A percentile compares a stretch with the other conserved stretches of the same genome.
These are phyloP conservation scores for Notothenia coriiceps DNA, from an alignment of 2,113 vertebrate genomes.

Conservation along the genomic window DNA sequence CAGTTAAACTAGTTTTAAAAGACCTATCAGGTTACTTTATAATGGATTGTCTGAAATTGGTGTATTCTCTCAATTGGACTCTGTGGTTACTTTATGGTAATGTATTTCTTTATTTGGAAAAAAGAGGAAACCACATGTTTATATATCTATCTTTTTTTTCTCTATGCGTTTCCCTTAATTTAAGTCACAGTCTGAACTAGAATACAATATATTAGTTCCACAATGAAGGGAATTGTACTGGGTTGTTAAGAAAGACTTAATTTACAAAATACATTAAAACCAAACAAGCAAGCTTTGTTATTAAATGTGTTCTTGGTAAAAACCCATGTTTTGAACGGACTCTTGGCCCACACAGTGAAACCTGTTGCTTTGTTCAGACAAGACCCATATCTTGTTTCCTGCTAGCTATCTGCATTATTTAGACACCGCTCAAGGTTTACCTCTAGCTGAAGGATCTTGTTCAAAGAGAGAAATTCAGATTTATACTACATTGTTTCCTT, in stretches of 20 bases:
- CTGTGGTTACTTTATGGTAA: neutral
- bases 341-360: slow-evolving; percentile 30
- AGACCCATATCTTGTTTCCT: slow-evolving; percentile 43
- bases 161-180: neutral
- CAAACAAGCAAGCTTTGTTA: neutral
- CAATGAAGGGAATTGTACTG: neutral
- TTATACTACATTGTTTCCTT: neutral
- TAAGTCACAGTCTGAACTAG: neutral
- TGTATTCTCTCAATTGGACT: neutral
- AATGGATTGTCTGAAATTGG: neutral
- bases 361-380: neutral
- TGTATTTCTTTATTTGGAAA: neutral
- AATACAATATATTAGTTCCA: neutral
- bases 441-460: neutral
- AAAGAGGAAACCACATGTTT: neutral
- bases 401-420: slow-evolving; percentile 58
- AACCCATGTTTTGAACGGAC: slow-evolving; percentile 11
- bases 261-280: neutral
- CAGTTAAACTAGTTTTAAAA: neutral
- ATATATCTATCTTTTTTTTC: neutral
- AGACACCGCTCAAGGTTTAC: slow-evolving; percentile 5
- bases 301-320: neutral
- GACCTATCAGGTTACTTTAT: neutral
- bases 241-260: neutral
- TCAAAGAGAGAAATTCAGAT: neutral